A percentile compares a stretch with the other conserved stretches of the same genome.
Conservation (phyloP, 2,888 invertebrate genomes). For the Leistus spinibarbis region DNA sequence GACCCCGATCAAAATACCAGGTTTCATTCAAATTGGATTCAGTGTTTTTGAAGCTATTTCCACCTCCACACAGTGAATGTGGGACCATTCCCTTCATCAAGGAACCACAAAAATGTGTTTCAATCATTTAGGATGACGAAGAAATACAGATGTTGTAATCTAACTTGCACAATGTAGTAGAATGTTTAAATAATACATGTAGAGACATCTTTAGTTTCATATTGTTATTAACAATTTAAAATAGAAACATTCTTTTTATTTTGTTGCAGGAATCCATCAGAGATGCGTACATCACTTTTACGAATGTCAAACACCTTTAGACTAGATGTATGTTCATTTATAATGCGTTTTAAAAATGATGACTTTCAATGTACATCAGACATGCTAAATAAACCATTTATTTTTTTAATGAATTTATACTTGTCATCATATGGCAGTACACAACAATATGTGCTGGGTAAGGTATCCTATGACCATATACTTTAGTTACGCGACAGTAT, state of each 20-base stretch:
- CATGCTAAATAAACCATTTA: background rate
- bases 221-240: too few relatives aligned
- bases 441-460: background rate
- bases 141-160: too few relatives aligned
- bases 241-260: too few relatives aligned
- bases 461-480: background rate
- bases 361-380: background rate
- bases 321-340: background rate
- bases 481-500: background rate
- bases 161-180: too few relatives aligned
- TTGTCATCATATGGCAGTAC: background rate
- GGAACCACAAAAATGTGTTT: too few relatives aligned
- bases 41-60: too few relatives aligned
- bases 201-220: too few relatives aligned
- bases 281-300: too few relatives aligned
- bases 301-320: background rate
- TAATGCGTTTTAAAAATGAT: background rate
- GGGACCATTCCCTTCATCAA: too few relatives aligned
- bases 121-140: too few relatives aligned
- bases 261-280: too few relatives aligned
- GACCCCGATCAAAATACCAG: background rate
- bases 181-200: too few relatives aligned
- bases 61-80: background rate
- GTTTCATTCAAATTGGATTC: background rate
- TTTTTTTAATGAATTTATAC: background rate